A percentile compares a stretch with the other conserved stretches of the same genome.
Evolutionary conservation across 1,140 invertebrate species (phyloP).

Genomic region (Uloborus diversus): DNA sequence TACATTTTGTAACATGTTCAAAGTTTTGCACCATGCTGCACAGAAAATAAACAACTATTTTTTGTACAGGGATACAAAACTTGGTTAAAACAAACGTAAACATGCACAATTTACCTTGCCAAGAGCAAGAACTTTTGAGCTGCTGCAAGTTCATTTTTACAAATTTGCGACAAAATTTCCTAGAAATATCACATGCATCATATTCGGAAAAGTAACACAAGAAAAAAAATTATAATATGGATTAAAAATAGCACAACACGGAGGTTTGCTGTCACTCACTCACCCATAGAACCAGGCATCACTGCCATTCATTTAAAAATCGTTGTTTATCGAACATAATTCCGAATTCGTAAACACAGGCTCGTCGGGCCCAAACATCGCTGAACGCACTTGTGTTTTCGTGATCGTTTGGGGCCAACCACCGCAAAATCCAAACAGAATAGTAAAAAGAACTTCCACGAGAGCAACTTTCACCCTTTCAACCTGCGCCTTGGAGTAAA

Average conservation of each 20-base stretch:
- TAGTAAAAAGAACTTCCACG: not conserved
- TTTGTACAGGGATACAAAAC: too few relatives aligned
- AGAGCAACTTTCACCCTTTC: not conserved
- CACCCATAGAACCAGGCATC: conserved; percentile 11
- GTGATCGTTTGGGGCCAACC: not conserved
- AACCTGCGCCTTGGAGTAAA: not conserved
- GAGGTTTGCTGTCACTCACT: conserved; percentile 21
- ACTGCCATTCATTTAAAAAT: conserved; percentile 10
- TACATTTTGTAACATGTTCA: too few relatives aligned
- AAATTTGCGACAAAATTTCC: too few relatives aligned
- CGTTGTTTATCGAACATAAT: not conserved
- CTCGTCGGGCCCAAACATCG: not conserved
- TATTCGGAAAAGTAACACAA: too few relatives aligned
- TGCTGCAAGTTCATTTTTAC: too few relatives aligned
- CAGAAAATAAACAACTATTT: too few relatives aligned
- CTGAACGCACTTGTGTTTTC: not conserved
- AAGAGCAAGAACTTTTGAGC: too few relatives aligned
- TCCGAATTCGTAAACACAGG: not conserved
- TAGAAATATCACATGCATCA: too few relatives aligned
- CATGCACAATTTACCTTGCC: too few relatives aligned
- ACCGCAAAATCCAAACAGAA: not conserved
- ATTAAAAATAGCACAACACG: too few relatives aligned
- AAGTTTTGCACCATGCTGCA: too few relatives aligned
- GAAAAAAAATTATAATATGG: not conserved
- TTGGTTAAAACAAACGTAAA: too few relatives aligned